Base-by-base conservation (phyloP, 2,888 invertebrate species). In the Oligia fasciuncula region DNA sequence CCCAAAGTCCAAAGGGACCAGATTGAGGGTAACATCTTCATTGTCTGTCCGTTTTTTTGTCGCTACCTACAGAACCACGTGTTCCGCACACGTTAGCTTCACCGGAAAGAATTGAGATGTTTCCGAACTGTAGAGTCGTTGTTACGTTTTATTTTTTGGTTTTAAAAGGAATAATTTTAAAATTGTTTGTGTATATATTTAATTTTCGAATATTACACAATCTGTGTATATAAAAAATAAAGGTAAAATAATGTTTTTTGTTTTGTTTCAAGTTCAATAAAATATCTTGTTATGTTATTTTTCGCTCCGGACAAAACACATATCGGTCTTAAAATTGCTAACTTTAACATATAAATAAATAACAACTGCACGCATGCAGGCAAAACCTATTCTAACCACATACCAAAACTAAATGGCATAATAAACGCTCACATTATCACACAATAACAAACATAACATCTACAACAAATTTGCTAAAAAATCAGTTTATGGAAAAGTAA, bases 11-110 rank as follows among this genome's bases (percentile, higher is more conserved):
- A 83, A 81, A 86, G 86, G 79, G 85, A 85, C 87, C 89, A 91
- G 86, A 90, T 84, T 87, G 87, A 85, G 89, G 88, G 87, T 82
- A 89, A 89, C 91, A 86, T 91, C 90, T 92, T 90, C 88, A 90
- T 89, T 90, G 81, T 80, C 83, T 90, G 88, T 90, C 81, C 87
- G 81, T 89, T 88, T 93, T 80, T 94, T 95, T 93, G 92, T 90
- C 87, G 76, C 83, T 79, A 91, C 91, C 92, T 92, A 85, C 92
- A 90, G 92, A 91, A 93, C 95, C 96, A 96, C 96, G 96, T 96
- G 96, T 93, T 93, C 83, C 91, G 94, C 95, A 95, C 94, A 95
- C 95, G 94, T 92, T 93, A 91, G 63, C 62, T 81, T 84, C 87
- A 90, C 91, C 92, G 91, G 90, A 92, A 88, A 91, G 92, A 83